phyloP scores from a whole-genome alignment of 1,140 invertebrate species.

The Muscidifurax raptorellus region DNA sequence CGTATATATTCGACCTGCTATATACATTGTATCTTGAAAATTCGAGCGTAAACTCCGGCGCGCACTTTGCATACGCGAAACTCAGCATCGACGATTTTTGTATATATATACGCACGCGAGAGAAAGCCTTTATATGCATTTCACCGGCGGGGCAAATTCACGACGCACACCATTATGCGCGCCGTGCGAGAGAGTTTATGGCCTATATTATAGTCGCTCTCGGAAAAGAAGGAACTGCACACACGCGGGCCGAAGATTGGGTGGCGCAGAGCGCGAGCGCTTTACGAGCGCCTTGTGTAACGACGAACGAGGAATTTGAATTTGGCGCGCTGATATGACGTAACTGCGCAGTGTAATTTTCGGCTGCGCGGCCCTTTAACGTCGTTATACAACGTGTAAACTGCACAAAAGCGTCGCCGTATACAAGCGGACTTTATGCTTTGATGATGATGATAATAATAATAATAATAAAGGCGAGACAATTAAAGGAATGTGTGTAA shows the following conservation, averaged over 20 bases:
- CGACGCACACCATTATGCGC: no score
- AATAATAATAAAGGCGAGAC: no score
- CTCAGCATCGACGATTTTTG: background rate
- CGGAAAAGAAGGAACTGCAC: background rate
- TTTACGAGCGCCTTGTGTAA: constrained; percentile 1
- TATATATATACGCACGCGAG: background rate
- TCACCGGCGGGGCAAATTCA: background rate
- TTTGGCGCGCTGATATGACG: background rate
- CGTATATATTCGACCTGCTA: background rate
- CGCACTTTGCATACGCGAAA: no score
- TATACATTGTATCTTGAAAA: background rate
- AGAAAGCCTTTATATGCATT: background rate
- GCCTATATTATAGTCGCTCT: background rate
- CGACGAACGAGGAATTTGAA: background rate
- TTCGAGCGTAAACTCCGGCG: background rate
- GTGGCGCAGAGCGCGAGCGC: no score
- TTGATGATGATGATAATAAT: no score
- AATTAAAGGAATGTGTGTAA: no score
- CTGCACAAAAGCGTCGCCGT: no score
- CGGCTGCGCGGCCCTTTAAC: no score
- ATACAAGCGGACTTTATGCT: no score
- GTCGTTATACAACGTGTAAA: no score
- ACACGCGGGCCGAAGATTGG: background rate
- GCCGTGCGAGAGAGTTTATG: background rate
- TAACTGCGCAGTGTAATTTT: background rate